Evolutionary conservation across 2,888 invertebrate species (phyloP).

Genomic region (Apomyelois bistriatella): DNA sequence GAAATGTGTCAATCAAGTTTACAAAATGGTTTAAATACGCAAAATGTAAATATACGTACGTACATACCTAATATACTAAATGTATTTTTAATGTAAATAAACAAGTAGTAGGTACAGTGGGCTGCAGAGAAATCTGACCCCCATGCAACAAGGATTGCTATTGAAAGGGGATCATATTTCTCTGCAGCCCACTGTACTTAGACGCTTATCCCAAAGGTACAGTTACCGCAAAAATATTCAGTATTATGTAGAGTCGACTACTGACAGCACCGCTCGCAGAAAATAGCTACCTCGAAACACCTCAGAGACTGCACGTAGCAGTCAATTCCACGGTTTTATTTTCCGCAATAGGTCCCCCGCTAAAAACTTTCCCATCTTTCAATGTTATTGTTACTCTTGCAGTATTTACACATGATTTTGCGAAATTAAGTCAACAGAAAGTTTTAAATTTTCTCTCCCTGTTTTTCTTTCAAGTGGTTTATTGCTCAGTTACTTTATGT

Average conservation of each 20-base stretch:
- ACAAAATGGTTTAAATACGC: no score
- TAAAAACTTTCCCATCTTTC: neutral
- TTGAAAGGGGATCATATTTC: no score
- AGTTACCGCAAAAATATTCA: slow-evolving; percentile 4
- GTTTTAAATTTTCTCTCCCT: neutral
- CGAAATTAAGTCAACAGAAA: neutral
- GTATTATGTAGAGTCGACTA: neutral
- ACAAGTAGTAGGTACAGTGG: no score
- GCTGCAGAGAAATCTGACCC: no score
- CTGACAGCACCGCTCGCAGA: neutral
- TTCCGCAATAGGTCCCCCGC: neutral
- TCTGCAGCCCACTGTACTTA: no score
- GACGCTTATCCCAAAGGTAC: neutral
- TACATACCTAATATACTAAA: no score
- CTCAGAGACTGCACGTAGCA: neutral
- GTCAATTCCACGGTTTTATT: neutral
- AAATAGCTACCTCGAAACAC: neutral
- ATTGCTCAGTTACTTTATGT: neutral
- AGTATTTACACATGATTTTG: neutral
- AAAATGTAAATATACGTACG: no score
- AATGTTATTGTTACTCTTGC: neutral
- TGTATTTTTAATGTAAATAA: no score
- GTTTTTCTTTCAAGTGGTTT: neutral
- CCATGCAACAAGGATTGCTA: no score
- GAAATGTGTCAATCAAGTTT: no score